A percentile compares a stretch with the other conserved stretches of the same genome.
These are phyloP conservation scores for Lerista edwardsae DNA, from an alignment of 2,797 vertebrate genomes.

Conservation along the genomic window DNA sequence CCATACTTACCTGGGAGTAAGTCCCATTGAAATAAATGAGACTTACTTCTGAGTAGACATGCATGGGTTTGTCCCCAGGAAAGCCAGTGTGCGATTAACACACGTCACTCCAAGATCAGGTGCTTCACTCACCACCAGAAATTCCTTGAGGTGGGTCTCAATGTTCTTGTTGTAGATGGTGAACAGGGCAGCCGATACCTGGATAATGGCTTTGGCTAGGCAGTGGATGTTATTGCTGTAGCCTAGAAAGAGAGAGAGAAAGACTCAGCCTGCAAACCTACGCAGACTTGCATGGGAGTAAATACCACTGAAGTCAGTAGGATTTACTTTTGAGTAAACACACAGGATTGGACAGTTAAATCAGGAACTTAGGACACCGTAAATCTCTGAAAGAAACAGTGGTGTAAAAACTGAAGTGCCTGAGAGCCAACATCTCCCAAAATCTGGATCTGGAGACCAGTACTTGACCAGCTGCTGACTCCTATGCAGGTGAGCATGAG, in stretches of 20 bases:
- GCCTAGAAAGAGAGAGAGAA: conserved; percentile 73
- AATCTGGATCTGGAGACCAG: not conserved
- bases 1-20: too few relatives aligned
- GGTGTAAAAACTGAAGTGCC: not conserved
- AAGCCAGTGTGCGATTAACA: not conserved
- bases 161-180: conserved; percentile 90
- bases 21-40: too few relatives aligned
- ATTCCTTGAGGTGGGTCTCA: conserved; percentile 91
- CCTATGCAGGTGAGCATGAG: not conserved
- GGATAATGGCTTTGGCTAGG: conserved; percentile 87
- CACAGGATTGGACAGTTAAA: too few relatives aligned
- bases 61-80: not conserved
- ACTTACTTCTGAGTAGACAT: too few relatives aligned
- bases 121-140: conserved; percentile 84
- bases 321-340: too few relatives aligned
- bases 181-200: conserved; percentile 90
- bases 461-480: not conserved
- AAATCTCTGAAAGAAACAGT: not conserved
- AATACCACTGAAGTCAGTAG: too few relatives aligned
- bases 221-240: conserved; percentile 95
- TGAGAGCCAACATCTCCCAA: not conserved
- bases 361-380: not conserved
- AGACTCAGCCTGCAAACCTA: not conserved
- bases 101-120: not conserved
- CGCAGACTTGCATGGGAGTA: too few relatives aligned